Evolutionary conservation across 2,113 vertebrate genomes (phyloP).

Genomic region (Takifugu flavidus): DNA sequence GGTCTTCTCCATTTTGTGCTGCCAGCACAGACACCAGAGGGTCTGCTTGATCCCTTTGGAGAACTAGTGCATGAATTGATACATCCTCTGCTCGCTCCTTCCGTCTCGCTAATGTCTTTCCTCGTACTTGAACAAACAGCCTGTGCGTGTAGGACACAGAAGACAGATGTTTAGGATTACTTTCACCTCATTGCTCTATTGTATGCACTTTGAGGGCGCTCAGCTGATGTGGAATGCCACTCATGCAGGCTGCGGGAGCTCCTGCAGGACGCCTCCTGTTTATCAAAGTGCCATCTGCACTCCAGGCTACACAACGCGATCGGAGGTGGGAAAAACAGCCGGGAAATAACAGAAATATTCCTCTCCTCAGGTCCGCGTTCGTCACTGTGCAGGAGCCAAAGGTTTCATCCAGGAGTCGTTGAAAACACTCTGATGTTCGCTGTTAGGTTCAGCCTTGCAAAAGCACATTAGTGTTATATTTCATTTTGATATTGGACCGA

Average conservation of each 20-base stretch:
- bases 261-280: constrained; percentile 62
- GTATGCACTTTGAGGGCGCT: constrained; percentile 70
- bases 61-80: constrained; percentile 72
- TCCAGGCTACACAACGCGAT: constrained; percentile 37
- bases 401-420: too few relatives aligned
- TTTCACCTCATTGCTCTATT: constrained; percentile 74
- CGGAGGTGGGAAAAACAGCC: constrained; percentile 12
- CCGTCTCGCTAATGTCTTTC: constrained; percentile 62
- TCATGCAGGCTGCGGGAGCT: constrained; percentile 54
- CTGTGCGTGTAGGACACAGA: constrained; percentile 67
- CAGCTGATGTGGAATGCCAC: constrained; percentile 73
- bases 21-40: constrained; percentile 48
- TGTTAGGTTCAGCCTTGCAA: too few relatives aligned
- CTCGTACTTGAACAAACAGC: constrained; percentile 73
- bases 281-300: constrained; percentile 68
- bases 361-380: background rate
- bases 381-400: too few relatives aligned
- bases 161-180: constrained; percentile 78
- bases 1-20: constrained; percentile 59
- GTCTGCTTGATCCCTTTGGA: constrained; percentile 59
- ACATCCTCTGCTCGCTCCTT: constrained; percentile 38
- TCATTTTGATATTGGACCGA: too few relatives aligned
- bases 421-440: too few relatives aligned
- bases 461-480: too few relatives aligned
- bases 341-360: background rate